Conservation (phyloP, 2,888 invertebrate genomes). For the Polylopha cassiicola region DNA sequence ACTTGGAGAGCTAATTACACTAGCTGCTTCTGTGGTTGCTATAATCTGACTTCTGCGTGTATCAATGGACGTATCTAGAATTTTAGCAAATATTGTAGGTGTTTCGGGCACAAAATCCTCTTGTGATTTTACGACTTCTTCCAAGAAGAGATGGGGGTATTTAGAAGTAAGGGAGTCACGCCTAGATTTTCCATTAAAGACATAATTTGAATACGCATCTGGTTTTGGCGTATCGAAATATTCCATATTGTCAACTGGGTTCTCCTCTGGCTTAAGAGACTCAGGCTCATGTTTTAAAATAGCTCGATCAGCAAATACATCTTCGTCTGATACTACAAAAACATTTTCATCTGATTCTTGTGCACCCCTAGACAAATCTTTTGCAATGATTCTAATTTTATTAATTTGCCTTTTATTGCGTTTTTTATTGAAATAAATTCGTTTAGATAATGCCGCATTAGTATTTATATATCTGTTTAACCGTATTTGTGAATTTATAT, state of each 20-base stretch:
- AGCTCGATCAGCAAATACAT: constrained; percentile 48
- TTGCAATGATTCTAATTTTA: constrained; percentile 41
- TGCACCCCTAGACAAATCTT: constrained; percentile 17
- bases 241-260: too few species aligned
- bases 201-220: too few species aligned
- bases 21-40: constrained; percentile 20
- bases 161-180: constrained; percentile 52
- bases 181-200: constrained; percentile 34
- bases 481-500: constrained; percentile 45
- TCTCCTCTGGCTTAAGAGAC: too few species aligned
- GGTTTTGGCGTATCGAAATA: too few species aligned
- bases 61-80: constrained; percentile 6
- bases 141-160: constrained; percentile 62
- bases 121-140: constrained; percentile 41
- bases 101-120: constrained; percentile 30
- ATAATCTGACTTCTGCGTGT: too few species aligned
- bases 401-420: constrained; percentile 58
- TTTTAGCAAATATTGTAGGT: constrained; percentile 11
- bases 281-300: constrained; percentile 42
- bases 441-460: constrained; percentile 40
- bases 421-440: constrained; percentile 44
- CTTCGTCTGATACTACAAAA: constrained; percentile 50
- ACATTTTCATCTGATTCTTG: constrained; percentile 48
- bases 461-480: constrained; percentile 49
- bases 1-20: constrained; percentile 9